A percentile compares a stretch with the other conserved stretches of the same genome.
Evolutionary conservation across 1,140 invertebrate species (phyloP).

Genomic region (Drosophila seguyi): DNA sequence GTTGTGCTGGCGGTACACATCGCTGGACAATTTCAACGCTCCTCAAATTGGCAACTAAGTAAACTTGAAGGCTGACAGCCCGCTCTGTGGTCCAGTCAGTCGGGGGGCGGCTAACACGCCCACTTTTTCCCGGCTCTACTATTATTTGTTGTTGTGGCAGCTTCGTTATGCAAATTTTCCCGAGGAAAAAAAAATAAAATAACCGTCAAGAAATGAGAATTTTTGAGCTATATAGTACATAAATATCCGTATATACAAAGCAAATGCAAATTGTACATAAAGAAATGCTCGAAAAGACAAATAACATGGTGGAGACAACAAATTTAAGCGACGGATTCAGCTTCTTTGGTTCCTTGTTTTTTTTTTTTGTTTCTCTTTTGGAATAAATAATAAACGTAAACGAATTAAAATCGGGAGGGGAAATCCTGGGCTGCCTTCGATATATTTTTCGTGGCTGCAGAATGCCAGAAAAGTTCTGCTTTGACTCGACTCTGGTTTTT

Average conservation of each 20-base stretch:
- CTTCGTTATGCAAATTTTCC: constrained; percentile 79
- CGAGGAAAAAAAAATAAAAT: constrained; percentile 2
- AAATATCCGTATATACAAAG: constrained; percentile 40
- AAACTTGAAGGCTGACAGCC: constrained; percentile 70
- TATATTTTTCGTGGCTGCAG: constrained; percentile 24
- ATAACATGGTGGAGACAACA: constrained; percentile 57
- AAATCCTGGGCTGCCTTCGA: constrained; percentile 26
- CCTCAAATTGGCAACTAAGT: constrained; percentile 76
- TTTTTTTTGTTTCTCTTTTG: constrained; percentile 38
- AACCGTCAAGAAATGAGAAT: constrained; percentile 64
- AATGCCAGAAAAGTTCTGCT: constrained; percentile 54
- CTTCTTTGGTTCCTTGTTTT: constrained; percentile 23
- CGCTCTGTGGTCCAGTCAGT: constrained; percentile 20
- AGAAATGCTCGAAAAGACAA: constrained; percentile 72
- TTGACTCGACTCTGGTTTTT: constrained; percentile 40
- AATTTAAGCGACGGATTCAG: constrained; percentile 55
- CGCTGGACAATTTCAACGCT: constrained; percentile 64
- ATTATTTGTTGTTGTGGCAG: constrained; percentile 48
- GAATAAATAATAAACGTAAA: constrained; percentile 84
- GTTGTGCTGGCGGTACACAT: too few relatives aligned
- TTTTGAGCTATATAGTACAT: constrained; percentile 61
- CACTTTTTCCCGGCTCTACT: constrained; percentile 20
- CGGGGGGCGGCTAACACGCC: constrained; percentile 49
- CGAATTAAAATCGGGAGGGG: constrained; percentile 69
- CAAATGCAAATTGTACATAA: constrained; percentile 79